Evolutionary conservation across 2,888 invertebrate species (phyloP), one percentile per base, ranked within the genome.

Genomic region (Tenthredo mesomela): DNA sequence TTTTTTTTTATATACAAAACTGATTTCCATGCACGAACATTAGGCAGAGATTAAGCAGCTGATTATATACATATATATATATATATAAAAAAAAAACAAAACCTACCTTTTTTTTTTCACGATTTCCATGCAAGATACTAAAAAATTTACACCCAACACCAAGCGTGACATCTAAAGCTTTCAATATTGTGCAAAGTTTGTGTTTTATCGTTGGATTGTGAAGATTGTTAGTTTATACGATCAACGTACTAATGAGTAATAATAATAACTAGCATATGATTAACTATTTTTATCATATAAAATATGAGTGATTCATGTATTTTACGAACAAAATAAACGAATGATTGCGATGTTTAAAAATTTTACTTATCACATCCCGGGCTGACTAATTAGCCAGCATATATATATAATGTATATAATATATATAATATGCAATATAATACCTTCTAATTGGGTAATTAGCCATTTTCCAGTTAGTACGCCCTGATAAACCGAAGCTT

Each of bases 1-100:
- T 4, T 85, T 71, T 65, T 25, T 1, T 71, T 71, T 65, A 84
- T 61, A 73, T 37, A 78, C 33, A 85, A 54, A 86, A 80, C 47
- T 71, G 40, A 71, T 25, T 33, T 43, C 43, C 82, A 77, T 65
- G 70, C 70, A 40, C 25, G 82, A 43, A 43, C 77, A 84, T 61
- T 25, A 21, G 67, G 40, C 67, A 67, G 33, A 33, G 29, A 65
- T 33, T 33, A 21, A 73, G 73, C 73, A 43, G 73, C 12, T 73
- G 25, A 73, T 43, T 43, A 2, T 40, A 61, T 18, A 37, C 0
- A 21, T n/a, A 40, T n/a, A n/a, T n/a, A n/a, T n/a, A n/a, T n/a
- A n/a, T n/a, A n/a, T n/a, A n/a, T n/a, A n/a, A n/a, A n/a, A n/a
- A n/a, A n/a, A 40, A 71, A 21, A 25, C 2, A 73, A 43, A n/a